Evolutionary conservation across 2,888 invertebrate species (phyloP).

Genomic region (Leucophora obtusa): DNA sequence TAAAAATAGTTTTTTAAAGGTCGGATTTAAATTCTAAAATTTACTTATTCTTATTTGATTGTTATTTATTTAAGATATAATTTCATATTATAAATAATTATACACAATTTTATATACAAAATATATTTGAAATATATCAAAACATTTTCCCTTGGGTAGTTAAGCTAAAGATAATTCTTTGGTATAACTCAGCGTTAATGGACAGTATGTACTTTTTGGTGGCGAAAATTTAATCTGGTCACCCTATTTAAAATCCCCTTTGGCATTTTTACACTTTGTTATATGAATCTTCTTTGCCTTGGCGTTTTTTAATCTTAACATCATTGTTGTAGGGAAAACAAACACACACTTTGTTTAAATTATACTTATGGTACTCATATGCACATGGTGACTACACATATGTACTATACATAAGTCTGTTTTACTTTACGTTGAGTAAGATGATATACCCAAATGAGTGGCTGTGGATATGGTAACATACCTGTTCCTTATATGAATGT

Average conservation of each 20-base stretch:
- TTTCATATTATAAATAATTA: too few species aligned
- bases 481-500: not conserved
- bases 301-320: conserved; percentile 35
- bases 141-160: too few species aligned
- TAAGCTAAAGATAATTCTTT: too few species aligned
- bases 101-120: too few species aligned
- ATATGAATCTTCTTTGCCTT: conserved; percentile 20
- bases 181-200: too few species aligned
- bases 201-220: too few species aligned
- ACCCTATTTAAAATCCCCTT: conserved; percentile 37
- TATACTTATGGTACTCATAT: conserved; percentile 49
- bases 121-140: too few species aligned
- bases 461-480: not conserved
- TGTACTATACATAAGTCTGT: not conserved
- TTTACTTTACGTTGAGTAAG: not conserved
- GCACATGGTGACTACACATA: conserved; percentile 39
- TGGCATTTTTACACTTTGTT: conserved; percentile 56
- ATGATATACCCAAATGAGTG: not conserved
- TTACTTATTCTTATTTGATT: too few species aligned
- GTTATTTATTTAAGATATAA: too few species aligned
- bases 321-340: conserved; percentile 41
- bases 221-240: conserved; percentile 5
- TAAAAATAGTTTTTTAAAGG: too few species aligned
- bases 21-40: too few species aligned
- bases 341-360: conserved; percentile 34